Evolutionary conservation across 2,797 vertebrate genomes (phyloP), one percentile per base, ranked within the genome.

Genomic region (Tenualosa ilisha): DNA sequence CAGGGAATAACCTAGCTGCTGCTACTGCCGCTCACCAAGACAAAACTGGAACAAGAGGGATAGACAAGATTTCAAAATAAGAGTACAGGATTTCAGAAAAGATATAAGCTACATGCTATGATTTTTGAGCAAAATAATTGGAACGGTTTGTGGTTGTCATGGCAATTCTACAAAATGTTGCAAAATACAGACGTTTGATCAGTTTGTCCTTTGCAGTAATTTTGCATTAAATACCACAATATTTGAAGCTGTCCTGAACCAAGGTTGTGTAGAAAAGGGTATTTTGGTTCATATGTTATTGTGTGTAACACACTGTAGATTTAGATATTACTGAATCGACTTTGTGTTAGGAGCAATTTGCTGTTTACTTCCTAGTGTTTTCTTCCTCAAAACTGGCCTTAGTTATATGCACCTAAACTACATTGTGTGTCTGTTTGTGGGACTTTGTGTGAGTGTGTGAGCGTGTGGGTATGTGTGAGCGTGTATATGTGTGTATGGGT

Each of bases 371-470:
- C 85, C 85, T 91, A 90, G 86, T 84, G 86, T 90, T 75, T 91
- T 89, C 86, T 90, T 92, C 89, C 90, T 93, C 81, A 86, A 91
- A 94, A 94, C 93, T 94, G 93, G 95, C 94, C 95, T 96, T 94
- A 94, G 94, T 92, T 92, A 87, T 92, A 89, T 86, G 91, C 84
- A 85, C 84, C 83, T 46, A 75, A 75, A 91, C 86, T 90, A 43
- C 89, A 92, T 85, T 56, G 87, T 87, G 89, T 89, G 49, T 82
- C 51, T 75, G 17, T 82, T 26, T 86, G 81, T 84, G 49, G 40
- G 83, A 65, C 24, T 63, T 81, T 75, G 40, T 82, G 59, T 86
- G 82, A 84, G 79, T 81, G 81, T 51, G 59, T 86, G 85, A 89
- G 85, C 88, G 75, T 86, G 72, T 85, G 26, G 81, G 86, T 84